Base-by-base conservation (phyloP, 2,888 invertebrate species). In the Ormyrus thymus region DNA sequence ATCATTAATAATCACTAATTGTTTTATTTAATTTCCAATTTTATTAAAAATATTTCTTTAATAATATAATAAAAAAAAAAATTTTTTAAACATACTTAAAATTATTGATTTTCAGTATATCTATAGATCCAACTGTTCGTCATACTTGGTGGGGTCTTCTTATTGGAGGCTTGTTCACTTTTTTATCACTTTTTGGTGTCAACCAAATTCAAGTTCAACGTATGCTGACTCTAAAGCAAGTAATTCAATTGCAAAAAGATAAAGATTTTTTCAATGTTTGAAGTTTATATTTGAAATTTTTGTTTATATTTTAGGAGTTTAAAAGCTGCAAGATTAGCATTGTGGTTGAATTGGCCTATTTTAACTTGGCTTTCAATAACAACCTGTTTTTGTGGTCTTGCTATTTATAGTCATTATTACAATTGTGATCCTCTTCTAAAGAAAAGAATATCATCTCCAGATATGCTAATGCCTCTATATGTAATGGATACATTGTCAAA, bases 201-300 rank as follows among this genome's bases (percentile, higher is more conserved):
- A 97, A 97, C 88, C 97, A 97, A 89, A 95, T 96, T 0, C 97
- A 95, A 89, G 93, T 95, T 0, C 95, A 95, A 88, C 91, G 95
- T 59, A 91, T 95, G 71, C 87, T 95, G 76, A 94, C 95, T 6
- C 93, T 95, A 11, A 93, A 93, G 86, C 87, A 82, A 65, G 83
- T 81, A 74, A 9, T 11, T 46, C 9, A 46, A 48, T 80, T 45
- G 66, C 50, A n/a, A 45, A 43, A 62, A 11, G 6, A 45, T 11
- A 11, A 46, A 11, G 7, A 45, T 45, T 11, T 45, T 61, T 43
- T 43, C n/a, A 43, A 64, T 48, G 6, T 58, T 29, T 4, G 1
- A 5, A 29, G 0, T 29, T 29, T 29, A 29, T 29, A 29, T 29
- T 29, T 29, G 29, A 29, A 29, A 29, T 29, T 29, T 29, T 29